phyloP scores from a whole-genome alignment of 2,888 invertebrate species.

The Euzetes globulus region DNA sequence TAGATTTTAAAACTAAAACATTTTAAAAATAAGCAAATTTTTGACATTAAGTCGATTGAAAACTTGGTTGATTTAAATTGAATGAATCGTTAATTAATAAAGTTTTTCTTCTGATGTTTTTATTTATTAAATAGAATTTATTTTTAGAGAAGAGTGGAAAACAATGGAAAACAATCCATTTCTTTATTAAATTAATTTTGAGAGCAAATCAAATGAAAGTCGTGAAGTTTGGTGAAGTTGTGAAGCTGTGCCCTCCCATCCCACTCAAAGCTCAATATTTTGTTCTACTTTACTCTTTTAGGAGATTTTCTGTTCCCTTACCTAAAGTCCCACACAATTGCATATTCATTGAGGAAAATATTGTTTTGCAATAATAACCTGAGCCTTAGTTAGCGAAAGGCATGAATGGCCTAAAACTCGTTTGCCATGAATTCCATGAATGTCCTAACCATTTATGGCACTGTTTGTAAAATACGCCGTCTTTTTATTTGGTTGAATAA shows the following conservation, averaged over 20 bases:
- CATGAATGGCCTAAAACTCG: slow-evolving; percentile 29
- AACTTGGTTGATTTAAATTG: too few relatives aligned
- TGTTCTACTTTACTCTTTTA: slow-evolving; percentile 25
- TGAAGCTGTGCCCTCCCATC: neutral
- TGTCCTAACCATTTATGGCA: slow-evolving; percentile 23
- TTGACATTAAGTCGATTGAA: too few relatives aligned
- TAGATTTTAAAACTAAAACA: too few relatives aligned
- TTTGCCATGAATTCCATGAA: slow-evolving; percentile 25
- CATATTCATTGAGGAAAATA: slow-evolving; percentile 11
- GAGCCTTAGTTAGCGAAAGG: neutral
- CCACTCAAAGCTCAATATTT: slow-evolving; percentile 6
- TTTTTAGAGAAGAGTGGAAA: too few relatives aligned
- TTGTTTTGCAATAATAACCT: neutral
- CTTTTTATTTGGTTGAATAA: slow-evolving; percentile 25
- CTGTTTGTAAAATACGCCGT: slow-evolving; percentile 28
- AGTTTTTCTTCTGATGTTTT: too few relatives aligned
- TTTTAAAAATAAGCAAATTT: too few relatives aligned
- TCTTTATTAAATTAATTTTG: too few relatives aligned
- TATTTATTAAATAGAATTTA: too few relatives aligned
- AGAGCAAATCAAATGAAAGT: too few relatives aligned
- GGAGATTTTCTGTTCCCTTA: slow-evolving; percentile 3
- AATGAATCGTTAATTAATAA: too few relatives aligned
- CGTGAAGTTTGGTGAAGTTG: too few relatives aligned
- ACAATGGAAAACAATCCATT: too few relatives aligned
- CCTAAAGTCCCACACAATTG: slow-evolving; percentile 17